phyloP scores from a whole-genome alignment of 2,797 vertebrate genomes.

The Phataginus tricuspis region DNA sequence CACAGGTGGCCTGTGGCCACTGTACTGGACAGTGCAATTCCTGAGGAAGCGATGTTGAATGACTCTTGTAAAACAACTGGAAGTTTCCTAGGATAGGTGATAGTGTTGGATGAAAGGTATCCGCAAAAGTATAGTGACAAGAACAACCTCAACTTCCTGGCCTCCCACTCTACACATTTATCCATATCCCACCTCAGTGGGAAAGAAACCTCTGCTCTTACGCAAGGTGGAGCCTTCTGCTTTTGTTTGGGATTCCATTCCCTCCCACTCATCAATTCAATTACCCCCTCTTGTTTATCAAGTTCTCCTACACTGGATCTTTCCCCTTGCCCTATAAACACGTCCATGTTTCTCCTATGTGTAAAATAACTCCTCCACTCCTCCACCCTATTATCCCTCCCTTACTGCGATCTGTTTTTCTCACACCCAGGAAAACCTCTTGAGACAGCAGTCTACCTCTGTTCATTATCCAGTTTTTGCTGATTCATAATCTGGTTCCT shows the following conservation, averaged over 20 bases:
- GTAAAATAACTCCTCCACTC: neutral
- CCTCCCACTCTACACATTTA: neutral
- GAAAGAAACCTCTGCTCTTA: neutral
- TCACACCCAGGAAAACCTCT: neutral
- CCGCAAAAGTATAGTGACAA: no score
- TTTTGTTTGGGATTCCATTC: neutral
- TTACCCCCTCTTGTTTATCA: neutral
- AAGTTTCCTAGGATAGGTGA: neutral
- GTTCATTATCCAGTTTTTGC: neutral
- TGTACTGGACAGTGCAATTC: accelerated
- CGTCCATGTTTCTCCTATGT: neutral
- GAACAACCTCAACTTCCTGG: no score
- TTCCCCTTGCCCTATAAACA: neutral
- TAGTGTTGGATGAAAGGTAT: neutral
- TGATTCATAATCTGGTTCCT: neutral
- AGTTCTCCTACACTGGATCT: neutral
- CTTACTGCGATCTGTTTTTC: neutral
- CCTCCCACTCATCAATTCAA: neutral
- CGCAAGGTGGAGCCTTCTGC: neutral
- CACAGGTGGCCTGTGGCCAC: neutral
- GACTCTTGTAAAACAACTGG: accelerated
- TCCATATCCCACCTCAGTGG: neutral
- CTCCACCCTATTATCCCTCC: neutral
- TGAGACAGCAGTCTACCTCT: neutral
- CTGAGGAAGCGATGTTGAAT: neutral